These are phyloP conservation scores for Archips crataeganus DNA, from an alignment of 2,888 invertebrate species.

Conservation along the genomic window DNA sequence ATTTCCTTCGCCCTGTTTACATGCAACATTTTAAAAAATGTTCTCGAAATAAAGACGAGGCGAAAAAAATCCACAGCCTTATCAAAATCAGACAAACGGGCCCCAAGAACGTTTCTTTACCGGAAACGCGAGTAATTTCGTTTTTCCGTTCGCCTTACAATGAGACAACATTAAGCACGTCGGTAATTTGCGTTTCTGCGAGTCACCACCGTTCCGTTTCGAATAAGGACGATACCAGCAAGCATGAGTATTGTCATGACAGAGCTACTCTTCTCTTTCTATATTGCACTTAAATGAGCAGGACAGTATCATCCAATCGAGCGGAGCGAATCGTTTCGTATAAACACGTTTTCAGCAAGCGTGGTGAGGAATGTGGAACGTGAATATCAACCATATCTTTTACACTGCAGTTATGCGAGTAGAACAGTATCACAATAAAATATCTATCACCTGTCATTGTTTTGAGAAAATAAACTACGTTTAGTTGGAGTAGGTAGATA, in stretches of 20 bases:
- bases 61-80: background rate
- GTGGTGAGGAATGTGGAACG: too few species aligned
- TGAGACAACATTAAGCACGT: constrained; percentile 31
- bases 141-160: constrained; percentile 31
- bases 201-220: constrained; percentile 21
- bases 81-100: constrained; percentile 13
- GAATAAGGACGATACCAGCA: constrained; percentile 10
- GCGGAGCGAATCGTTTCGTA: background rate
- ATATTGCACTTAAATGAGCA: background rate
- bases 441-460: background rate
- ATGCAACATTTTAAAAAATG: background rate
- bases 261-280: background rate
- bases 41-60: background rate
- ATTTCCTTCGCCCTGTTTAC: background rate
- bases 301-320: background rate
- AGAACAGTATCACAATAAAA: too few species aligned
- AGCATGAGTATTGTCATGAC: background rate
- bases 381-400: background rate
- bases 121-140: constrained; percentile 33
- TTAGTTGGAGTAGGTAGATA: background rate
- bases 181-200: constrained; percentile 29
- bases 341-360: background rate
- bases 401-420: background rate
- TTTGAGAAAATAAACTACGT: background rate
- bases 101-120: constrained; percentile 25